Base-by-base conservation (phyloP, 2,888 invertebrate genomes). In the Trissonchulus sp. region DNA sequence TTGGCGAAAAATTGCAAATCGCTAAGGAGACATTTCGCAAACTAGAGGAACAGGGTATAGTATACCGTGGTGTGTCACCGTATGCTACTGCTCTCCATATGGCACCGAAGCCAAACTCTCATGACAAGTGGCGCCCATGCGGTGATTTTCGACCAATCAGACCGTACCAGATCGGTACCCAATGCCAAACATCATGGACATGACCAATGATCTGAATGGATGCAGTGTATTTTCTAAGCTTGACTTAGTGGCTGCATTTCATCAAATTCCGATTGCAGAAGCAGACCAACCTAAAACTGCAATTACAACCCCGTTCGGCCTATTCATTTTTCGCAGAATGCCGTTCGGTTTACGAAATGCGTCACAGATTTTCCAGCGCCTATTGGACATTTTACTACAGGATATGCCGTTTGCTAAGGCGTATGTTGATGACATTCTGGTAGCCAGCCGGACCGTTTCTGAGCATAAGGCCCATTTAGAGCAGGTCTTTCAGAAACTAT, bases 261-360 rank as follows among this genome's bases (percentile, higher is more conserved):
- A 76, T 72, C 77, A 79, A 31, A 72, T 80, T 1, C 31, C 36
- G 23, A 74, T 80, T n/a, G 68, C 68, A 1, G 72, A 76, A 31
- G 72, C 35, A 1, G 77, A 77, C 68, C 73, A 74, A 33, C 37
- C 74, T 15, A 79, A 80, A 31, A 80, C 79, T 0, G 79, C 79
- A 1, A 80, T 82, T 73, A 71, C 75, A 0, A 76, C 72, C 0
- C 77, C 76, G 1, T 23, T 75, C 23, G 78, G 79, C 0, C 75
- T 78, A 1, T 82, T 77, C 65, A 76, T 81, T 73, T 82, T 79
- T 60, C 77, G 75, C 28, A 75, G 77, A 1, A 79, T 81, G 78
- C 80, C 79, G 1, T 81, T 82, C 76, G 80, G 80, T 0, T 72
- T 82, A 0, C 69, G 75, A 1, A 79, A 80, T 72, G 79, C 79